Evolutionary conservation across 2,888 invertebrate species (phyloP), one percentile per base, ranked within the genome.

Genomic region (Drosophila multiciliata): DNA sequence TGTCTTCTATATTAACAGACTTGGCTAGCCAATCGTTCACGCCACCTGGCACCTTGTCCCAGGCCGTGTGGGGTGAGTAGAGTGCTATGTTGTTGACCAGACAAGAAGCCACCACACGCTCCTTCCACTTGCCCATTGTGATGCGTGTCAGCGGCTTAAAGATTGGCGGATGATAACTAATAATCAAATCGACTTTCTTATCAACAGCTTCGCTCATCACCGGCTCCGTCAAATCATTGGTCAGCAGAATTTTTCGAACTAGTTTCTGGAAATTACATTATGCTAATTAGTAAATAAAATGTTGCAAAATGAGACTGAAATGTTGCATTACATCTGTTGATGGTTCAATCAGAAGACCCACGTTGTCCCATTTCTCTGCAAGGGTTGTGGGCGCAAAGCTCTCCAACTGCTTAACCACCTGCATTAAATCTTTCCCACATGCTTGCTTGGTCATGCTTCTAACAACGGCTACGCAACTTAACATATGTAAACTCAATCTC

Each of bases 101-200:
- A 89, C 98, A 97, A 80, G 95, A 94, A 0, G 96, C 94, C 9
- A 97, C 95, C 15, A 98, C 95, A 35, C 96, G 95, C 91, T 98
- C 97, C 94, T 98, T 95, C 96, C 96, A 96, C n/a, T 95, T 93
- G 96, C 95, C 96, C 95, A 97, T 94, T 2, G 96, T 95, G 45
- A 99, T 94, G 42, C 96, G 94, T 91, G 98, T 98, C 62, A 99
- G 85, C 8, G 97, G 96, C 17, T 94, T 94, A 93, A 99, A 99
- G 91, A 99, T 97, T 23, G 98, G 98, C n/a, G 99, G 99, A 94
- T 99, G 99, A 92, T 99, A 99, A 0, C 98, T 96, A 66, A 99
- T 94, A 66, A 99, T 97, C 93, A 99, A 93, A 92, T 98, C 96
- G 60, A 95, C 95, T 20, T 95, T 94, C 60, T 94, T 92, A 2